These are phyloP conservation scores for Corythaeola cristata DNA, from an alignment of 2,113 vertebrate species.

Conservation along the genomic window DNA sequence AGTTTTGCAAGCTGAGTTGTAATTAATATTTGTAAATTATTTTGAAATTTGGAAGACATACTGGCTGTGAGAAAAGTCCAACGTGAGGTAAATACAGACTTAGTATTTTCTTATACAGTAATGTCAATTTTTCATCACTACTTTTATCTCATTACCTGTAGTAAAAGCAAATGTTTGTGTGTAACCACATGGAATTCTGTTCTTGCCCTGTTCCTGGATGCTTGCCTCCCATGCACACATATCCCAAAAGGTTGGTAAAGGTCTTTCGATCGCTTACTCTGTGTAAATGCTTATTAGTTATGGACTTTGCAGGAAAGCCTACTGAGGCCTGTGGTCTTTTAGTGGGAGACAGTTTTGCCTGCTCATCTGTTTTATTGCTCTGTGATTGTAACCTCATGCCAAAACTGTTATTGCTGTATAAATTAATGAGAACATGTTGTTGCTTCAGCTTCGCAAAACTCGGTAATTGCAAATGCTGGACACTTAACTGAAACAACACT, in stretches of 20 bases:
- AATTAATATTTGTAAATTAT: neutral
- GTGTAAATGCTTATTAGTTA: conserved; percentile 50
- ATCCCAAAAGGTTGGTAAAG: neutral
- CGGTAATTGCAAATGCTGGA: conserved; percentile 2
- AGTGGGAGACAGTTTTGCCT: conserved; percentile 45
- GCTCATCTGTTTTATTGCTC: conserved; percentile 65
- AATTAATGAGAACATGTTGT: conserved; percentile 64
- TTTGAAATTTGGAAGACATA: neutral
- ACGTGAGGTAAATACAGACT: neutral
- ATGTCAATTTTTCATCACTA: neutral
- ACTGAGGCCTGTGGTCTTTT: conserved; percentile 46
- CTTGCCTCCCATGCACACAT: neutral
- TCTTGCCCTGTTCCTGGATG: neutral
- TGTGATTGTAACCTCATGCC: neutral
- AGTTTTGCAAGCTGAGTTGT: neutral
- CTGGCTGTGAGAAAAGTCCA: neutral
- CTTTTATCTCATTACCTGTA: neutral
- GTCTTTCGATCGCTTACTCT: neutral
- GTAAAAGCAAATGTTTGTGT: neutral
- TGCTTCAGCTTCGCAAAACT: conserved; percentile 58
- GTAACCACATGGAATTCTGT: neutral
- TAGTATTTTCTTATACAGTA: neutral
- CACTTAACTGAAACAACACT: conserved; percentile 34
- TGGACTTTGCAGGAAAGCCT: conserved; percentile 15
- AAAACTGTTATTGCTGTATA: conserved; percentile 60